These are phyloP conservation scores for Protaetia brevitarsis DNA, from an alignment of 1,140 invertebrate genomes.

Conservation along the genomic window DNA sequence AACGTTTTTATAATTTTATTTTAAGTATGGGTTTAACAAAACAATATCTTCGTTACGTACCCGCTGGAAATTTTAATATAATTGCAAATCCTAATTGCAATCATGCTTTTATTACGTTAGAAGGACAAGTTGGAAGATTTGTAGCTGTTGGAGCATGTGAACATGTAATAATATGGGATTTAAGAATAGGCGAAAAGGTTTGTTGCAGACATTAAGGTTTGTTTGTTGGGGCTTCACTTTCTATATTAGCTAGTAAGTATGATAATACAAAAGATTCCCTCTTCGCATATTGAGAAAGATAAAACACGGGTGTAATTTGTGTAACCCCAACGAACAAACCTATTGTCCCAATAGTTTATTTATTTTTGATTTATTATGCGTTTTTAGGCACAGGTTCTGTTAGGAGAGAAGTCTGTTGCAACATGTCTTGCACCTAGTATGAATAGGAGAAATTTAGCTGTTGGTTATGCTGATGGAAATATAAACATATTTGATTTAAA, in stretches of 20 bases:
- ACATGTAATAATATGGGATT: slow-evolving; percentile 92
- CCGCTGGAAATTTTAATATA: slow-evolving; percentile 80
- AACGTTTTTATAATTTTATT: not conserved
- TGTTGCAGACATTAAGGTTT: too few relatives aligned
- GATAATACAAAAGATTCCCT: too few relatives aligned
- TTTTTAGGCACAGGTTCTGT: slow-evolving; percentile 65
- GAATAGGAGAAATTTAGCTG: slow-evolving; percentile 75
- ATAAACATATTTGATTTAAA: slow-evolving; percentile 77
- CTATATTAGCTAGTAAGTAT: too few relatives aligned
- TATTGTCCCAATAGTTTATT: not conserved
- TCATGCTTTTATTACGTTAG: slow-evolving; percentile 69
- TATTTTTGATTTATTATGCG: slow-evolving; percentile 23
- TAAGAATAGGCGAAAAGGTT: slow-evolving; percentile 86
- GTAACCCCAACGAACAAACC: too few relatives aligned
- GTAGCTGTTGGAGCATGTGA: slow-evolving; percentile 88
- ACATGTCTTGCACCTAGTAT: slow-evolving; percentile 69
- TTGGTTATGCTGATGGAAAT: slow-evolving; percentile 88
- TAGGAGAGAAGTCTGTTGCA: slow-evolving; percentile 75
- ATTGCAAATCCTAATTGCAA: slow-evolving; percentile 79
- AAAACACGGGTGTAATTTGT: too few relatives aligned
- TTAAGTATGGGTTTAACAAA: slow-evolving; percentile 88
- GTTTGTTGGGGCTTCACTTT: too few relatives aligned
- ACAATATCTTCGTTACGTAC: slow-evolving; percentile 89
- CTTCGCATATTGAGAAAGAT: too few relatives aligned
- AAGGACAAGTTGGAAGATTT: slow-evolving; percentile 75